Conservation (phyloP, 2,888 invertebrate species). For the Sphaeridia pumilis region DNA sequence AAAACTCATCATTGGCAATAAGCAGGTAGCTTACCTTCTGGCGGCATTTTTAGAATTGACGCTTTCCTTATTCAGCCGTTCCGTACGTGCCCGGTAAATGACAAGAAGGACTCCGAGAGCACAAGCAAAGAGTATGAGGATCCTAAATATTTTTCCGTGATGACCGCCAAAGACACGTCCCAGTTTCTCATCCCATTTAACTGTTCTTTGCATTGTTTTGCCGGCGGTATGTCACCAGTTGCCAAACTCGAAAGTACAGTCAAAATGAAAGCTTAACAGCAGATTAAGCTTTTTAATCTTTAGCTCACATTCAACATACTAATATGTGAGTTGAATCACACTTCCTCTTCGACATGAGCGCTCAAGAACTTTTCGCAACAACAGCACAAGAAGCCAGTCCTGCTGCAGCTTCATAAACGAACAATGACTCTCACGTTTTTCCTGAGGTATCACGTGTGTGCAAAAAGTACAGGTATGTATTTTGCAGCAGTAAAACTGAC, state of each 20-base stretch:
- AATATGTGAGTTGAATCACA: no score
- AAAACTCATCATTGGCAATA: no score
- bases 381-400: no score
- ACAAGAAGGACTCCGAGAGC: conserved; percentile 35
- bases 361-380: no score
- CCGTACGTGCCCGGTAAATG: conserved; percentile 34
- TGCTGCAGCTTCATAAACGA: no score
- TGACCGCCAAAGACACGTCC: conserved; percentile 36
- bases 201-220: conserved; percentile 31
- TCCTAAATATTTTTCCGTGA: conserved; percentile 31
- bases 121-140: conserved; percentile 34
- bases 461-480: not conserved
- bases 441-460: not conserved
- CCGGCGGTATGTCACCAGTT: conserved; percentile 17
- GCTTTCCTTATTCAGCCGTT: conserved; percentile 30
- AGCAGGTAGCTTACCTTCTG: conserved; percentile 27
- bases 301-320: not conserved
- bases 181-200: conserved; percentile 36
- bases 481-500: no score
- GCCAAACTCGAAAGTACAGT: no score
- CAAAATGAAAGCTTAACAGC: not conserved
- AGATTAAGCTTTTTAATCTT: not conserved
- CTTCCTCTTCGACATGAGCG: no score
- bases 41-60: conserved; percentile 23
- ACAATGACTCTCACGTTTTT: not conserved